Evolutionary conservation across 2,797 vertebrate genomes (phyloP), one percentile per base, ranked within the genome.

Genomic region (Pangasius djambal): DNA sequence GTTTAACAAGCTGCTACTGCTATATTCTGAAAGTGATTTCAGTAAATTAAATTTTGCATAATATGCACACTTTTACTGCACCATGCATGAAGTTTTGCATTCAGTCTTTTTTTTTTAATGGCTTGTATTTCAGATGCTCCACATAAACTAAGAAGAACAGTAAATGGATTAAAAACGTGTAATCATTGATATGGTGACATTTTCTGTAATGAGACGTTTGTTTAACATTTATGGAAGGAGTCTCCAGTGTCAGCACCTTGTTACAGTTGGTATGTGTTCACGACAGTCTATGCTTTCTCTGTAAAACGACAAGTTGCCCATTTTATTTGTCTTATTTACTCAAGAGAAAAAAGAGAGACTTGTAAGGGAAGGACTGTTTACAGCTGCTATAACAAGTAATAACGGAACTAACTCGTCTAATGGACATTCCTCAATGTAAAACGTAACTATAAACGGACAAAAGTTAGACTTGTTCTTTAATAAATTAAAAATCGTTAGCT

Each of bases 1-100:
- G 37, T 95, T 95, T 94, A 93, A 93, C 90, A 92, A 94, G 94
- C 92, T 92, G 91, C 91, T 89, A 91, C 92, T 94, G 93, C 65
- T 83, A 65, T 31, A 83, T 83, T 25, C 57, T 28, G 34, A 81
- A 81, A 22, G 20, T 5, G 1, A 82, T 67, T 85, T 69, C 63
- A 22, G 61, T 9, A 31, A 84, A 67, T 5, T 1, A 50, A 50
- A 40, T 81, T 10, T 61, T 61, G 12, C 37, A 63, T 40, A 40
- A 13, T 31, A 59, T 25, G 18, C 15, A 12, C 77, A 34, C 8
- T 57, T 55, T 55, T 55, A 37, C 55, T 79, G 25, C 74, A 13
- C 2, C n/a, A 20, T 77, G 12, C 50, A 1, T 78, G 75, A 2
- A 50, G 69, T 52, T n/a, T n/a, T n/a, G 40, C 55, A 13, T 59